These are phyloP conservation scores for Calliscelio sp. DNA, from an alignment of 2,888 invertebrate species.

Conservation along the genomic window DNA sequence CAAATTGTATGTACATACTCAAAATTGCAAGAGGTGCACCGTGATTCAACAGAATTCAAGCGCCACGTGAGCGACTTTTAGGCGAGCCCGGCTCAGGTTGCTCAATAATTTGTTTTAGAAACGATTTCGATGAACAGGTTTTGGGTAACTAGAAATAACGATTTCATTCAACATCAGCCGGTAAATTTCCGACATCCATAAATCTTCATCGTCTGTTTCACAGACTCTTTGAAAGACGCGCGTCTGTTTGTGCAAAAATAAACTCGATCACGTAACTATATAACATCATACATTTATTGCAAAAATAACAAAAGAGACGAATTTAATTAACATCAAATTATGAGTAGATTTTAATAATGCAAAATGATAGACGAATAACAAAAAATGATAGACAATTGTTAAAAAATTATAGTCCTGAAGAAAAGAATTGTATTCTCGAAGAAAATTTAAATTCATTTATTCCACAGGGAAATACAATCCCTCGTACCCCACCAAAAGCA, in stretches of 20 bases:
- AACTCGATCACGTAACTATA: conserved; percentile 9
- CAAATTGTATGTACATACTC: conserved; percentile 27
- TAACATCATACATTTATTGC: no score
- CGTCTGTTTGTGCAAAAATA: conserved; percentile 31
- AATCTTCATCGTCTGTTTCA: conserved; percentile 14
- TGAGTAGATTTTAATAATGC: no score
- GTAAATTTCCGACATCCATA: conserved; percentile 33
- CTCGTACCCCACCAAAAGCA: no score
- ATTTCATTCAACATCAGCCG: conserved; percentile 3
- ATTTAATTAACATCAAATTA: no score
- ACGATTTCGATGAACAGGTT: neutral
- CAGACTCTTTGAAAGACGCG: conserved; percentile 18
- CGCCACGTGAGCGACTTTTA: neutral
- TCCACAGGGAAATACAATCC: no score
- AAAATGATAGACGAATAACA: no score
- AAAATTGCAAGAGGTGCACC: neutral
- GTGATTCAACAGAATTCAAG: conserved; percentile 13
- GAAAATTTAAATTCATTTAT: no score
- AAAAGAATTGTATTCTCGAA: no score
- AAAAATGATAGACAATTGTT: no score
- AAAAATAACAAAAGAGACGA: no score
- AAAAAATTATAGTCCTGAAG: no score
- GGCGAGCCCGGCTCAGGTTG: neutral
- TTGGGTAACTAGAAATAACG: conserved; percentile 15
- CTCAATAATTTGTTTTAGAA: conserved; percentile 7